phyloP scores from a whole-genome alignment of 2,797 vertebrate genomes.

The Centroberyx gerrardi region DNA sequence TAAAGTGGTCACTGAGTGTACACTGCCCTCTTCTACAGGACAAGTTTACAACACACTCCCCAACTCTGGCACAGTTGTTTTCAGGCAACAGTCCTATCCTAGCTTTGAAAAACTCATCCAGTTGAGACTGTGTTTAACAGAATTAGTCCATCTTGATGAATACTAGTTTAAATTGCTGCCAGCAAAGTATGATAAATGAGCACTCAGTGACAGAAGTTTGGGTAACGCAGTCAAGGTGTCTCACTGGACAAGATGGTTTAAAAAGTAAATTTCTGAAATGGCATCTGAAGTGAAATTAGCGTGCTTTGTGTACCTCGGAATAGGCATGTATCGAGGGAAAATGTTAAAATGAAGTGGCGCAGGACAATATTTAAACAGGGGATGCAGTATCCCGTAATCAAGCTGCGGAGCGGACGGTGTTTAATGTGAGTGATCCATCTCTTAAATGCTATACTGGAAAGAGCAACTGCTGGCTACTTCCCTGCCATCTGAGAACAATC shows the following conservation, averaged over 20 bases:
- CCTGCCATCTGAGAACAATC: constrained; percentile 8
- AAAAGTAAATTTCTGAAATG: neutral
- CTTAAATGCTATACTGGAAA: constrained; percentile 25
- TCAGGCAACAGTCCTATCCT: neutral
- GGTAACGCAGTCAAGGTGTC: neutral
- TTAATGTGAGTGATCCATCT: neutral
- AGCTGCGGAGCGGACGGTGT: neutral
- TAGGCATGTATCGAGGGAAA: neutral
- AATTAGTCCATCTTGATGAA: neutral
- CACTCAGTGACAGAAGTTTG: neutral
- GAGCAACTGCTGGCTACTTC: neutral
- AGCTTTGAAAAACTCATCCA: neutral
- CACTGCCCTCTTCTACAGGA: too few species aligned
- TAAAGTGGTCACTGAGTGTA: too few species aligned
- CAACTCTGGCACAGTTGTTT: neutral
- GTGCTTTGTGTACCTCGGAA: neutral
- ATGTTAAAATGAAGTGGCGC: neutral
- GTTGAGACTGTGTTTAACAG: neutral
- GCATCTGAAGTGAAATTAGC: neutral
- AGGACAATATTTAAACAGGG: neutral
- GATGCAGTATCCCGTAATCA: neutral
- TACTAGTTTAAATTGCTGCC: neutral
- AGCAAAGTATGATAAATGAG: constrained; percentile 7
- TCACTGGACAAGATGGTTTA: neutral
- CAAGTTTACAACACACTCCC: neutral